Conservation (phyloP, 2,113 vertebrate genomes). For the Macrotis lagotis region DNA sequence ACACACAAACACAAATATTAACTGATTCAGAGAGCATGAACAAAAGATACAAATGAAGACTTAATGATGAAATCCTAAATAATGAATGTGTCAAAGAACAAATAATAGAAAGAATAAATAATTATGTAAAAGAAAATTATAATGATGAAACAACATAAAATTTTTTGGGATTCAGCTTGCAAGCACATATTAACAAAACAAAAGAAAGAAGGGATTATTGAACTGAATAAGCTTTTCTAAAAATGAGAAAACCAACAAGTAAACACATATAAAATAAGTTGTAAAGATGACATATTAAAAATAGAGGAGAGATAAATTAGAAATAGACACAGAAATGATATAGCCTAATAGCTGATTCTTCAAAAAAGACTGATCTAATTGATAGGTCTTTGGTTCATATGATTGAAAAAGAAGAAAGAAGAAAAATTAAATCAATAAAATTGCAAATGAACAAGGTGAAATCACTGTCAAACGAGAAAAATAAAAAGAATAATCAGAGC, state of each 20-base stretch:
- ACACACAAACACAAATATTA: neutral
- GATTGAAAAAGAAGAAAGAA: neutral
- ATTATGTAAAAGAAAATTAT: neutral
- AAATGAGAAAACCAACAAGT: neutral
- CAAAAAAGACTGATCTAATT: neutral
- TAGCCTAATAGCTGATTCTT: neutral
- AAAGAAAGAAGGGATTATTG: neutral
- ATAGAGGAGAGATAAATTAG: neutral
- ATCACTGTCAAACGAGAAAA: neutral
- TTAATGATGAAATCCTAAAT: neutral
- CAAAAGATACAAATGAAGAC: neutral
- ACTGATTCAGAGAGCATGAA: neutral
- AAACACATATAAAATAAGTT: neutral
- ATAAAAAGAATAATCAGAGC: neutral
- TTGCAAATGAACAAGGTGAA: neutral
- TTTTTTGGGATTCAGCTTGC: neutral
- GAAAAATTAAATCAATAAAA: neutral
- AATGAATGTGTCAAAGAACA: neutral
- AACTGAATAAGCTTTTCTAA: neutral
- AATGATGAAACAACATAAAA: neutral
- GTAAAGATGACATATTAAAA: neutral
- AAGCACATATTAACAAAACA: neutral
- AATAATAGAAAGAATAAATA: neutral
- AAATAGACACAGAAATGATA: neutral
- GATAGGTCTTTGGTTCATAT: neutral